Evolutionary conservation across 2,888 invertebrate genomes (phyloP), one percentile per base, ranked within the genome.

Genomic region (Drosophila subsilvestris): DNA sequence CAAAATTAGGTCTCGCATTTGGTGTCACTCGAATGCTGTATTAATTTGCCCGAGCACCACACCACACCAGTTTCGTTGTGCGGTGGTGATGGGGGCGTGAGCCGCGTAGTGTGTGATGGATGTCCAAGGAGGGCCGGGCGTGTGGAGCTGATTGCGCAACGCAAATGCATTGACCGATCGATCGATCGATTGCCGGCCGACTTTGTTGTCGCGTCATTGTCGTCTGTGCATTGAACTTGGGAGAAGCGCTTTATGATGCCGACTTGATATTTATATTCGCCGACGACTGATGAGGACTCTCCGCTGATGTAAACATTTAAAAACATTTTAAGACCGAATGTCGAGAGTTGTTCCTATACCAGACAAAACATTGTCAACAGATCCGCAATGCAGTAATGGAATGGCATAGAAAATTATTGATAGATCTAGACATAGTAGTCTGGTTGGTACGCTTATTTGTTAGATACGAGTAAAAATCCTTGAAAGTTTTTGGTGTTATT

Each of bases 211-310:
- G 71, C 86, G 83, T 86, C 86, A 86, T 73, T 57, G 56, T 51
- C 65, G 69, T 60, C 83, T 80, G 80, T 72, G 80, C 80, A 85
- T 85, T 80, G 83, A 85, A 85, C 82, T 68, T 85, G 79, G 54
- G 55, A 55, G 49, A 50, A 67, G 54, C 37, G 9, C 45, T 53
- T 29, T 57, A 45, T 29, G 22, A 55, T 25, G 25, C 54, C 47
- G 14, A 44, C 27, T 50, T 50, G 29, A 18, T 45, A 49, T 63
- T 63, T 58, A 44, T 63, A 58, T 48, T 48, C 29, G 49, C 29
- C 56, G 56, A 48, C 6, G 14, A 37, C 14, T 37, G 37, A 37
- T 37, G 37, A 37, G 37, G 14, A 14, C 37, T 14, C 37, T 37
- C 37, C 7, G 37, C 7, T 37, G 37, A 7, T n/a, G 37, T 37